Evolutionary conservation across 2,888 invertebrate genomes (phyloP).

Genomic region (Stictocephala bisonia): DNA sequence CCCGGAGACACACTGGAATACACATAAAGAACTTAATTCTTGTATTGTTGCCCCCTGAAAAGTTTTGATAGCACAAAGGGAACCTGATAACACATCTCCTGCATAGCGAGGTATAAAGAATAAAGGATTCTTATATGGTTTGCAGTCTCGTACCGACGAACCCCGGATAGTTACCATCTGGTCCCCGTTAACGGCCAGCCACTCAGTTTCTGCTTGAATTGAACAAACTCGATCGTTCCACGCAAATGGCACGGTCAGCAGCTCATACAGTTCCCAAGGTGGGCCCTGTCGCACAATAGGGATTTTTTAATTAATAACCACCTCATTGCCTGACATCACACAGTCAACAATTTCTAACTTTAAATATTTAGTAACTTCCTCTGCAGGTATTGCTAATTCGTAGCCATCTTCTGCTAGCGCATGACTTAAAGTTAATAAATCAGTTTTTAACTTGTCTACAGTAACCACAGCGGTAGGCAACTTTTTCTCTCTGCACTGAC

Average conservation of each 20-base stretch:
- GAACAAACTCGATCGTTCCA: neutral
- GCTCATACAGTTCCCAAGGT: neutral
- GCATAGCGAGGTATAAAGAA: too few species aligned
- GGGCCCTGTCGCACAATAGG: neutral
- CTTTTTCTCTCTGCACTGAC: neutral
- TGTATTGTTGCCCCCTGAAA: too few species aligned
- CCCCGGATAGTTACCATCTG: too few species aligned
- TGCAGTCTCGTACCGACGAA: too few species aligned
- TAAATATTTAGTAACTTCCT: neutral
- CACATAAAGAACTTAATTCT: too few species aligned
- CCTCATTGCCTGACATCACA: neutral
- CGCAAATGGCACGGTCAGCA: neutral
- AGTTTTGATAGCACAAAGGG: too few species aligned
- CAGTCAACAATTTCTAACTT: conserved; percentile 3
- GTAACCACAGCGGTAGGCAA: neutral
- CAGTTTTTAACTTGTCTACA: neutral
- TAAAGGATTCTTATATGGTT: too few species aligned
- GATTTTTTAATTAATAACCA: neutral
- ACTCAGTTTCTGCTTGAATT: too few species aligned
- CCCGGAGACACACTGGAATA: too few species aligned
- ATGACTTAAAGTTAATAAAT: neutral
- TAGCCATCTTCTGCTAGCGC: neutral
- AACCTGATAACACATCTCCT: too few species aligned
- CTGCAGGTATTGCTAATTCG: neutral
- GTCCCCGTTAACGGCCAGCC: too few species aligned